phyloP scores from a whole-genome alignment of 2,113 vertebrate species.

The Thymallus thymallus region DNA sequence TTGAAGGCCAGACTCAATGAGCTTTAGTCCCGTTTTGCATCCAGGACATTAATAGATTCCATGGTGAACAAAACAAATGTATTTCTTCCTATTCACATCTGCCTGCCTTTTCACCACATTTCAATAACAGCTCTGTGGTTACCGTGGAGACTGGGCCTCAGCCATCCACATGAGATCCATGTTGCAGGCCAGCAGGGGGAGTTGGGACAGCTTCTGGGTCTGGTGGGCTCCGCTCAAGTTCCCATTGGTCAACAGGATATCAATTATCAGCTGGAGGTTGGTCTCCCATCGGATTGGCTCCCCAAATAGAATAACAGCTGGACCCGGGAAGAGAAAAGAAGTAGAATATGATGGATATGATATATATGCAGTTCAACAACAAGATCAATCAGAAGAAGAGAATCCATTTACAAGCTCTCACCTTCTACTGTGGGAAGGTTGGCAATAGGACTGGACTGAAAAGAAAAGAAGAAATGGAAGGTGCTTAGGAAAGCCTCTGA shows the following conservation, averaged over 20 bases:
- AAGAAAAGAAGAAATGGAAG: conserved; percentile 33
- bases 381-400: not conserved
- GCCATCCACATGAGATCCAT: conserved; percentile 95
- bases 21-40: not conserved
- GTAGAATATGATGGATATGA: not conserved
- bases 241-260: conserved; percentile 83
- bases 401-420: conserved; percentile 50
- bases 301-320: conserved; percentile 86
- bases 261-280: conserved; percentile 86
- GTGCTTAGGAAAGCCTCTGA: not conserved
- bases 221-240: conserved; percentile 75
- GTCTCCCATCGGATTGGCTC: conserved; percentile 92
- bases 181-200: conserved; percentile 87
- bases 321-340: not conserved
- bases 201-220: conserved; percentile 69
- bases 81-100: not conserved
- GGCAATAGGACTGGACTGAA: conserved; percentile 76
- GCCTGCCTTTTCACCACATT: not conserved
- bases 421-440: conserved; percentile 85
- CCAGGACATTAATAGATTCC: not conserved
- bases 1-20: not conserved
- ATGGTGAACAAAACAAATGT: conserved; percentile 5
- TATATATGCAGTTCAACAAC: not conserved
- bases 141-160: conserved; percentile 87
- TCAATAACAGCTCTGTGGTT: not conserved